These are phyloP conservation scores for Hypothenemus hampei DNA, from an alignment of 1,140 invertebrate genomes.

Conservation along the genomic window DNA sequence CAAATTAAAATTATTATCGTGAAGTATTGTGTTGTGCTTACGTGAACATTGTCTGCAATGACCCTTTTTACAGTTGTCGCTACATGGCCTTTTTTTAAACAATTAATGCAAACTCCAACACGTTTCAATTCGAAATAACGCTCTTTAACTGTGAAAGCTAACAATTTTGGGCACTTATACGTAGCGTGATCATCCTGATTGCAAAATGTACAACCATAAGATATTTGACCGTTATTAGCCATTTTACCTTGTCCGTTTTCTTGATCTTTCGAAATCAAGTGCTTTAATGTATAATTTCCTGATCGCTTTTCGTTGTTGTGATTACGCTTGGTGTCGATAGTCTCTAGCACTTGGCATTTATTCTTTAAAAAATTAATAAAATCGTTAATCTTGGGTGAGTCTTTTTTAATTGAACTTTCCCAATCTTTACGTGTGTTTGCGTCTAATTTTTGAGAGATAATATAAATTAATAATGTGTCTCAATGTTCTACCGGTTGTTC, in stretches of 20 bases:
- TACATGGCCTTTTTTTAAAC: conserved; percentile 4
- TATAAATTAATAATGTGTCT: conserved; percentile 31
- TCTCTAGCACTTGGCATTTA: no score
- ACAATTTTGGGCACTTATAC: conserved; percentile 10
- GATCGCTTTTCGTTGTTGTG: conserved; percentile 12
- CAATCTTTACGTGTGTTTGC: conserved; percentile 9
- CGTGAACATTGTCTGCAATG: conserved; percentile 9
- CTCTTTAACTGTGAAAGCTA: background rate
- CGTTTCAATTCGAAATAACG: conserved; percentile 6
- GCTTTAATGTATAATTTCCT: background rate
- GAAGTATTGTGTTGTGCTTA: conserved; percentile 19
- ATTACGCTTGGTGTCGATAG: no score
- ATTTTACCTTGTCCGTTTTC: no score
- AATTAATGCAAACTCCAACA: conserved; percentile 11
- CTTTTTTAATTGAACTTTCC: conserved; percentile 11
- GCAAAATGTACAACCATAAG: conserved; percentile 13
- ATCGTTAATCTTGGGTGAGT: conserved; percentile 11
- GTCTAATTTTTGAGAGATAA: conserved; percentile 20
- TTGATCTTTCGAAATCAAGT: background rate
- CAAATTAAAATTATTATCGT: conserved; percentile 3
- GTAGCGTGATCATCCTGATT: conserved; percentile 10
- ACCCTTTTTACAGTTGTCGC: background rate
- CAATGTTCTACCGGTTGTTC: conserved; percentile 33
- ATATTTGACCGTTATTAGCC: background rate
- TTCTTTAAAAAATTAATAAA: conserved; percentile 18